Conservation (phyloP, 2,797 vertebrate genomes). For the Periophthalmus magnuspinnatus region DNA sequence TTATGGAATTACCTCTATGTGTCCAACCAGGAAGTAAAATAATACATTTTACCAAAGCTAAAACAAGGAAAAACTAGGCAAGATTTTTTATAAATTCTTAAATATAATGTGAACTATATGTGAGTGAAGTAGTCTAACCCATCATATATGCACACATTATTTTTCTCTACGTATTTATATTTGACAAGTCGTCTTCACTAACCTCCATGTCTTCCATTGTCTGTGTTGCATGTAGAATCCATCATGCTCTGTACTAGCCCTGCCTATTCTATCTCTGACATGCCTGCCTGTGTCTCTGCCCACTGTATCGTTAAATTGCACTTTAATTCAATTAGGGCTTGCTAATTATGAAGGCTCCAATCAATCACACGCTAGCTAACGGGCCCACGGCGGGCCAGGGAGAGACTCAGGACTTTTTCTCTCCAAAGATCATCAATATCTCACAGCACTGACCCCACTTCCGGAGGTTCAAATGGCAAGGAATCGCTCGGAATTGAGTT, state of each 20-base stretch:
- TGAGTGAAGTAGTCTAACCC: too few species aligned
- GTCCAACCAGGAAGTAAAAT: too few species aligned
- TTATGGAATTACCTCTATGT: too few species aligned
- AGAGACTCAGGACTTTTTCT: slow-evolving; percentile 49
- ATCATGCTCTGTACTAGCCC: slow-evolving; percentile 76
- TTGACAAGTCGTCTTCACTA: slow-evolving; percentile 2
- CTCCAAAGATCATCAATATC: slow-evolving; percentile 77
- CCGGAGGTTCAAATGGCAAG: slow-evolving; percentile 69
- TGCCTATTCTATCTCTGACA: slow-evolving; percentile 80
- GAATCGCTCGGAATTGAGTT: slow-evolving; percentile 75
- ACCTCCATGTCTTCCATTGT: slow-evolving; percentile 29
- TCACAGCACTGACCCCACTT: slow-evolving; percentile 57
- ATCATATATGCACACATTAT: not conserved
- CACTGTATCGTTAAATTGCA: slow-evolving; percentile 81
- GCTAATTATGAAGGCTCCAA: slow-evolving; percentile 84
- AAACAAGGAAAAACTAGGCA: too few species aligned
- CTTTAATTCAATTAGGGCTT: slow-evolving; percentile 81
- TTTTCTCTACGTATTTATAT: not conserved
- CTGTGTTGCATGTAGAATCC: slow-evolving; percentile 56
- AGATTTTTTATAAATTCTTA: too few species aligned
- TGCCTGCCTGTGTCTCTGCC: slow-evolving; percentile 69
- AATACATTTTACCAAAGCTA: too few species aligned
- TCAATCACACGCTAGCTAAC: slow-evolving; percentile 83
- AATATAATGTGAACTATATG: too few species aligned
- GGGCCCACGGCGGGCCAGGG: slow-evolving; percentile 66